Percentiles rank a stretch among this genome's conserved stretches.
phyloP scores from a whole-genome alignment of 2,797 vertebrate genomes.

The Falco berigora region DNA sequence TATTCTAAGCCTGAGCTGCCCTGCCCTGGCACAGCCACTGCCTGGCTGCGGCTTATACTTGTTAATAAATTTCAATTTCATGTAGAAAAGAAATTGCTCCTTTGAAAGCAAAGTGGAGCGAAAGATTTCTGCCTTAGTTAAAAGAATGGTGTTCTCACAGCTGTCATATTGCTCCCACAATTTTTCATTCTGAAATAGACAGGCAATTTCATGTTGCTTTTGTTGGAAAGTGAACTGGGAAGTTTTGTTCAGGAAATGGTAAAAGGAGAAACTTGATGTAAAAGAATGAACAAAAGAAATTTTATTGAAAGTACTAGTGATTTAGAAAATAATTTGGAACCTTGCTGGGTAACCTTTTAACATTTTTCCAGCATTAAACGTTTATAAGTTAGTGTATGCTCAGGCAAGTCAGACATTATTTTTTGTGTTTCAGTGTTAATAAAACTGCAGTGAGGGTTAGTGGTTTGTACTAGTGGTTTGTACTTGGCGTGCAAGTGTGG shows the following conservation, averaged over 20 bases:
- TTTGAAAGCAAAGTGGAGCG: background rate
- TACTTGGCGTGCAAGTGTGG: background rate
- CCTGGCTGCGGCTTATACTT: background rate
- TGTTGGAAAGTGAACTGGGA: background rate
- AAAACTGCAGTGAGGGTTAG: background rate
- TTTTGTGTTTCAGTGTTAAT: background rate
- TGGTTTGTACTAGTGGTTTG: background rate
- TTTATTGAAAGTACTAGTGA: background rate
- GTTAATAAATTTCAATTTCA: background rate
- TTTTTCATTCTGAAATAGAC: background rate
- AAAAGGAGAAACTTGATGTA: background rate
- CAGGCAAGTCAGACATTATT: background rate
- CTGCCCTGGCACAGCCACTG: background rate
- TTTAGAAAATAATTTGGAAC: background rate
- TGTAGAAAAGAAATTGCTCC: background rate
- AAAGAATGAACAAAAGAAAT: background rate
- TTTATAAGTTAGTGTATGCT: background rate
- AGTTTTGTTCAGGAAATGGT: background rate
- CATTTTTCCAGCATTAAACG: background rate
- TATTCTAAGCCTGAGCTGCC: background rate
- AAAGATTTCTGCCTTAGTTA: background rate
- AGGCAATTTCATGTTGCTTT: background rate
- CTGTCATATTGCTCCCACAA: background rate
- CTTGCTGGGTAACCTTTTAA: background rate
- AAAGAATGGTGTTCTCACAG: background rate